Evolutionary conservation across 2,888 invertebrate species (phyloP).

Genomic region (Prenolepis imparis): DNA sequence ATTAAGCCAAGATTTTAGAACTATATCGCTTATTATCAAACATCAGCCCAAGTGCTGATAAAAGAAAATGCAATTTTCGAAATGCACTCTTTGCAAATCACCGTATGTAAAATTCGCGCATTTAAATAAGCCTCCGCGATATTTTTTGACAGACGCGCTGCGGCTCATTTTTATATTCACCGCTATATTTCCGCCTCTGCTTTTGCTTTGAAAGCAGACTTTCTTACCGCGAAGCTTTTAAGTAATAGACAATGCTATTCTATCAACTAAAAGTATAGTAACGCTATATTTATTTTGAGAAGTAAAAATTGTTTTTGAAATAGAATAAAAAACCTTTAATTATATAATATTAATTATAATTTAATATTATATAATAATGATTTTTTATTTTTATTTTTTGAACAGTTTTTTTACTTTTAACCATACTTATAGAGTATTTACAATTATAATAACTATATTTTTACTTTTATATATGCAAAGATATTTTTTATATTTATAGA

Average conservation of each 20-base stretch:
- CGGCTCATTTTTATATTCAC: constrained; percentile 13
- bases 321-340: background rate
- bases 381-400: background rate
- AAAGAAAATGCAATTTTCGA: constrained; percentile 36
- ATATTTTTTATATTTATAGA: background rate
- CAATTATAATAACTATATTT: background rate
- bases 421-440: background rate
- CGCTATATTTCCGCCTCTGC: background rate
- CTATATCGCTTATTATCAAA: constrained; percentile 13
- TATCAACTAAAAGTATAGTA: background rate
- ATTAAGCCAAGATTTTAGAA: constrained; percentile 67
- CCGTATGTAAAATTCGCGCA: background rate
- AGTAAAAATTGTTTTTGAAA: background rate
- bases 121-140: background rate
- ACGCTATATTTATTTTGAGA: background rate
- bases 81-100: constrained; percentile 20
- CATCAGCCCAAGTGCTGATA: background rate
- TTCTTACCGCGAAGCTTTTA: constrained; percentile 18
- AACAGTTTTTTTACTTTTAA: background rate
- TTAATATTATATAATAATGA: background rate
- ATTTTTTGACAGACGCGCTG: background rate
- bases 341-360: too few relatives aligned
- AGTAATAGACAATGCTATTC: constrained; percentile 10
- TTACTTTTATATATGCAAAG: background rate
- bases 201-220: constrained; percentile 10